These are phyloP conservation scores for Poeciliopsis infans DNA, from an alignment of 2,797 vertebrate genomes.

Conservation along the genomic window DNA sequence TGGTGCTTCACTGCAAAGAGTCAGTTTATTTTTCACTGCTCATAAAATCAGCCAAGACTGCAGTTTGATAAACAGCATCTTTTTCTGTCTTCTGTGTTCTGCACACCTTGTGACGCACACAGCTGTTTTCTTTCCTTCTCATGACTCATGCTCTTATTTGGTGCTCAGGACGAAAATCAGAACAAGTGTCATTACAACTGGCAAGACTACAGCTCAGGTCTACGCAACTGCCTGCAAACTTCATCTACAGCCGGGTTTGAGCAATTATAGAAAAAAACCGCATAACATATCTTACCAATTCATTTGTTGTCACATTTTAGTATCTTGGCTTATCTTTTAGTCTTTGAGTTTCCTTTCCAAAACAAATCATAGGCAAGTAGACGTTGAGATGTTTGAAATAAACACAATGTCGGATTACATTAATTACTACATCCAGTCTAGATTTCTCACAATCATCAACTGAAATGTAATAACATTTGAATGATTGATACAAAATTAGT, in stretches of 20 bases:
- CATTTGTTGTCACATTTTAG: neutral
- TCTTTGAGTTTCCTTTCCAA: neutral
- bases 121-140: neutral
- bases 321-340: neutral
- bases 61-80: constrained; percentile 8
- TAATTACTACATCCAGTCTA: neutral
- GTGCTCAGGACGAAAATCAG: constrained; percentile 1
- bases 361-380: neutral
- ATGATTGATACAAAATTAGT: neutral
- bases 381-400: neutral
- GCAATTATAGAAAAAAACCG: neutral
- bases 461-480: neutral
- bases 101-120: neutral
- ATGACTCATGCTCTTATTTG: constrained; percentile 10
- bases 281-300: neutral
- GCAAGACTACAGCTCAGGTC: neutral
- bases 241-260: neutral
- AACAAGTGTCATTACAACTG: neutral
- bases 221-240: neutral
- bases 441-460: neutral
- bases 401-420: neutral
- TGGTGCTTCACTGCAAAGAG: neutral
- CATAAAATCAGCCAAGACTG: neutral
- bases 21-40: neutral
- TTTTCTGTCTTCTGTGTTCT: neutral